These are phyloP conservation scores for Melipona quadrifasciata DNA, from an alignment of 1,140 invertebrate species.

Conservation along the genomic window DNA sequence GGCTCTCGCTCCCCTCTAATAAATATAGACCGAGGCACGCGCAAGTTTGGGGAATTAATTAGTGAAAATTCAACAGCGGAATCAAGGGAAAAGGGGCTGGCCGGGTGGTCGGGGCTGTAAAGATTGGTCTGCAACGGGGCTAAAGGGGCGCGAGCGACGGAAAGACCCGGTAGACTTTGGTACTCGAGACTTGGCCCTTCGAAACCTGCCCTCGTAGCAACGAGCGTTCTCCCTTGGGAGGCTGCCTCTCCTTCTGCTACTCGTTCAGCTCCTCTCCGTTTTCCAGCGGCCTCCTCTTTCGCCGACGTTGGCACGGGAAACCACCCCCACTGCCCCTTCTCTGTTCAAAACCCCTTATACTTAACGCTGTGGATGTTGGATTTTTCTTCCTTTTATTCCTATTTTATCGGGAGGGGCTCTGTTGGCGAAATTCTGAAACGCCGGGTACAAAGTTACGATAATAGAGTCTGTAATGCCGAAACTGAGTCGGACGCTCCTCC, in stretches of 20 bases:
- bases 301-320: constrained; percentile 20
- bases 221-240: constrained; percentile 62
- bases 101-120: constrained; percentile 46
- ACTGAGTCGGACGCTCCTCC: too few species aligned
- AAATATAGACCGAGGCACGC: constrained; percentile 61
- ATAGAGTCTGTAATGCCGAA: too few species aligned
- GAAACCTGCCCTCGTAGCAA: constrained; percentile 68
- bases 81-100: constrained; percentile 54
- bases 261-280: constrained; percentile 51
- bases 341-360: too few species aligned
- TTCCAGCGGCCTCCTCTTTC: constrained; percentile 43
- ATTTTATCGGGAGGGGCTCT: too few species aligned
- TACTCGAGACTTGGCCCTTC: constrained; percentile 73
- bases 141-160: constrained; percentile 53
- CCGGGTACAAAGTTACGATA: too few species aligned
- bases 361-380: too few species aligned
- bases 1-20: constrained; percentile 25
- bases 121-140: constrained; percentile 57
- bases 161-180: constrained; percentile 62
- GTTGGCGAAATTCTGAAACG: too few species aligned
- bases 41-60: constrained; percentile 75
- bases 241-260: constrained; percentile 23
- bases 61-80: constrained; percentile 72
- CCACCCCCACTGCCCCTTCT: too few species aligned
- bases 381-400: too few species aligned